These are phyloP conservation scores for Phymorhynchus buccinoides DNA, from an alignment of 1,140 invertebrate species.

Conservation along the genomic window DNA sequence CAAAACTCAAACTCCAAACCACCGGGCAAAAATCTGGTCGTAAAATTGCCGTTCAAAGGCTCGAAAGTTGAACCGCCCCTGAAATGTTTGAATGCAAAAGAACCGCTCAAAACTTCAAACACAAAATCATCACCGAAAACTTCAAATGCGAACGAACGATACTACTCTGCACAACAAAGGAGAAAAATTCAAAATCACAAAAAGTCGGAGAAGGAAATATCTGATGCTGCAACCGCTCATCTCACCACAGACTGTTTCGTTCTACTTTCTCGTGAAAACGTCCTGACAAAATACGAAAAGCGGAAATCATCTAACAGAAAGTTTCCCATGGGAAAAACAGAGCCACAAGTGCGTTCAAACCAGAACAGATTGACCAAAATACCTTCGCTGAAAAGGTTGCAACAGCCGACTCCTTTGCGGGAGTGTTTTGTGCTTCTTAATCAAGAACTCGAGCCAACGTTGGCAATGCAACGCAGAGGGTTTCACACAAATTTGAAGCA, in stretches of 20 bases:
- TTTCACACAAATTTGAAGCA: too few species aligned
- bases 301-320: background rate
- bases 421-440: background rate
- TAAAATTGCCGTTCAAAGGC: too few species aligned
- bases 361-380: background rate
- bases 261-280: background rate
- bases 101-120: too few species aligned
- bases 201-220: background rate
- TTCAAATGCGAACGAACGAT: background rate
- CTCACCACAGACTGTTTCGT: background rate
- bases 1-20: too few species aligned
- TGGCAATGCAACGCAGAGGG: background rate
- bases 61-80: too few species aligned
- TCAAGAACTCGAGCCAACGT: background rate
- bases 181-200: background rate
- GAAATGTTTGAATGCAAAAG: too few species aligned
- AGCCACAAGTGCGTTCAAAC: background rate
- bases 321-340: background rate
- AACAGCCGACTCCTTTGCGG: background rate
- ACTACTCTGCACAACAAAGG: background rate
- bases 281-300: background rate
- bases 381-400: background rate
- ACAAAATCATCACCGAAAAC: too few species aligned
- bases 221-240: background rate
- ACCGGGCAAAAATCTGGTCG: too few species aligned